These are phyloP conservation scores for Penaeus vannamei DNA, from an alignment of 1,140 invertebrate genomes.

Conservation along the genomic window DNA sequence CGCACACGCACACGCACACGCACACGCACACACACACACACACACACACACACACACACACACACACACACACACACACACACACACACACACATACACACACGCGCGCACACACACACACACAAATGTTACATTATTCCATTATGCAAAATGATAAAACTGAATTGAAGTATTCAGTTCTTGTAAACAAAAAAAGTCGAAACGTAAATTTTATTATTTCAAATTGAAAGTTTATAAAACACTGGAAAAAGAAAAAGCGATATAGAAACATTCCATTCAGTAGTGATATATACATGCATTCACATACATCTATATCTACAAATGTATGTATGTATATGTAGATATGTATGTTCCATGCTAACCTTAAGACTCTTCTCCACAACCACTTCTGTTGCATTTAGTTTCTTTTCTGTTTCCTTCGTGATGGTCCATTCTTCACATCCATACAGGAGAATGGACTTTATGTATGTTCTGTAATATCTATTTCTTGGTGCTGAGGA, in stretches of 20 bases:
- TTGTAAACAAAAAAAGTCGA: neutral
- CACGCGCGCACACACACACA: neutral
- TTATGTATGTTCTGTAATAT: too few species aligned
- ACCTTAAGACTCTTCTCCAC: too few species aligned
- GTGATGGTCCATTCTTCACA: too few species aligned
- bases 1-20: neutral
- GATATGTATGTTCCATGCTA: neutral
- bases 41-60: neutral
- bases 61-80: neutral
- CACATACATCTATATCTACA: neutral
- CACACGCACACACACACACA: neutral
- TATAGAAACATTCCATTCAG: neutral
- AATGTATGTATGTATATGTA: constrained; percentile 6
- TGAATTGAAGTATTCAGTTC: neutral
- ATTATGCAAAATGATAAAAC: neutral
- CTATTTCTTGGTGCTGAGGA: too few species aligned
- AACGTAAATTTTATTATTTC: neutral
- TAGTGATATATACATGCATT: neutral
- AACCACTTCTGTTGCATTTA: too few species aligned
- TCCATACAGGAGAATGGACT: too few species aligned
- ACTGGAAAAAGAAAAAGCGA: neutral
- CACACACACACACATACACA: neutral
- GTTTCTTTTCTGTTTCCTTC: too few species aligned
- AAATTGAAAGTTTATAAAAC: neutral
- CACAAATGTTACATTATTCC: neutral